phyloP scores from a whole-genome alignment of 2,797 vertebrate genomes.

The Acridotheres tristis region DNA sequence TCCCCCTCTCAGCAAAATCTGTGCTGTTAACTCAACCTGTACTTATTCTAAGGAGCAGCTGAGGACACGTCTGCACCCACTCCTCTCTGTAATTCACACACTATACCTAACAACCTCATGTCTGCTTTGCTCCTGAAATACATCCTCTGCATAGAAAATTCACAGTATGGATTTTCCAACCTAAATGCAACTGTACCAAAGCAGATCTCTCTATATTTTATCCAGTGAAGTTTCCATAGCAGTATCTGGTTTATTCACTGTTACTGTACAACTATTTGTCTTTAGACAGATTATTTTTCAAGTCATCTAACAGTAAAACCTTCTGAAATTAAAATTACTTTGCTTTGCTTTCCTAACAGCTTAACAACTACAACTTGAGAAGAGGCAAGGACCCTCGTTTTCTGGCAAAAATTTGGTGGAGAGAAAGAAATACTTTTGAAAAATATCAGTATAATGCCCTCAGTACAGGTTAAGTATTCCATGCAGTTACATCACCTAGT shows the following conservation, averaged over 20 bases:
- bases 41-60: background rate
- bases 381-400: background rate
- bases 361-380: background rate
- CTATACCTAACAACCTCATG: background rate
- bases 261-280: background rate
- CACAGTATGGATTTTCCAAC: background rate
- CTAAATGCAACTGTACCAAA: background rate
- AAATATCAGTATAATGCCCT: background rate
- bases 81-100: background rate
- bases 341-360: background rate
- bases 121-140: background rate
- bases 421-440: background rate
- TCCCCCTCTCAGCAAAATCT: background rate
- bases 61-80: background rate
- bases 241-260: background rate
- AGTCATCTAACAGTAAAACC: background rate
- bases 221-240: background rate
- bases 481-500: background rate
- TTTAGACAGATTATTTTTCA: background rate
- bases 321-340: background rate
- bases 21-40: background rate
- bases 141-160: background rate
- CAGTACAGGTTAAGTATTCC: background rate
- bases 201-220: background rate
- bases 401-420: background rate